phyloP scores from a whole-genome alignment of 2,797 vertebrate genomes.

The Myripristis murdjan region DNA sequence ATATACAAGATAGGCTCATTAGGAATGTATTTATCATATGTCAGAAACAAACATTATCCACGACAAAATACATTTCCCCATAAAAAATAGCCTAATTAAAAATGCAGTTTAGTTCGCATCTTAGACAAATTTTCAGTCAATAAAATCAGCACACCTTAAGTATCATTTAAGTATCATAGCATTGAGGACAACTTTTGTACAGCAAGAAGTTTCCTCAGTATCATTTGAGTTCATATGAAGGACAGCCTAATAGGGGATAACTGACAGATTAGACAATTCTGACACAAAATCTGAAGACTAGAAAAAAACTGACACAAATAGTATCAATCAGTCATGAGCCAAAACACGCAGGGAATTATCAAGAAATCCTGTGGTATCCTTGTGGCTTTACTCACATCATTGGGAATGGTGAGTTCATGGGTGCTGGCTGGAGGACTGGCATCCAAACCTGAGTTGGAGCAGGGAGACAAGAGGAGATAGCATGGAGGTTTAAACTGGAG shows the following conservation, averaged over 20 bases:
- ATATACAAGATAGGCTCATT: too few species aligned
- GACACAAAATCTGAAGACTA: not conserved
- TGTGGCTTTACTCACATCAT: constrained; percentile 93
- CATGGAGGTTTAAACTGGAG: constrained; percentile 39
- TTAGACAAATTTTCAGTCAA: not conserved
- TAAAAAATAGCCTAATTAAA: too few species aligned
- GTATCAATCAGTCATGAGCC: too few species aligned
- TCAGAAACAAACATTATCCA: too few species aligned
- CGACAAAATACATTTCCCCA: too few species aligned
- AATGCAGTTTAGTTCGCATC: too few species aligned
- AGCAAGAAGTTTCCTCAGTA: not conserved
- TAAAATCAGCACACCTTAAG: not conserved
- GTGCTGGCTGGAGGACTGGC: constrained; percentile 98
- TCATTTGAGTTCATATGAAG: not conserved
- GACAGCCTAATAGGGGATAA: not conserved
- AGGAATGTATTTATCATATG: too few species aligned
- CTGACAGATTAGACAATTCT: not conserved
- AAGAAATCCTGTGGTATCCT: not conserved
- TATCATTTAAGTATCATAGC: not conserved
- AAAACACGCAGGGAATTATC: not conserved
- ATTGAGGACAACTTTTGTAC: not conserved
- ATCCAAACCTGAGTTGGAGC: constrained; percentile 92
- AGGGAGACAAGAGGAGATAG: constrained; percentile 54
- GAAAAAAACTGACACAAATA: not conserved
- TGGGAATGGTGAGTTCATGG: constrained; percentile 99